Evolutionary conservation across 1,140 invertebrate species (phyloP).

Genomic region (Spodoptera litura): DNA sequence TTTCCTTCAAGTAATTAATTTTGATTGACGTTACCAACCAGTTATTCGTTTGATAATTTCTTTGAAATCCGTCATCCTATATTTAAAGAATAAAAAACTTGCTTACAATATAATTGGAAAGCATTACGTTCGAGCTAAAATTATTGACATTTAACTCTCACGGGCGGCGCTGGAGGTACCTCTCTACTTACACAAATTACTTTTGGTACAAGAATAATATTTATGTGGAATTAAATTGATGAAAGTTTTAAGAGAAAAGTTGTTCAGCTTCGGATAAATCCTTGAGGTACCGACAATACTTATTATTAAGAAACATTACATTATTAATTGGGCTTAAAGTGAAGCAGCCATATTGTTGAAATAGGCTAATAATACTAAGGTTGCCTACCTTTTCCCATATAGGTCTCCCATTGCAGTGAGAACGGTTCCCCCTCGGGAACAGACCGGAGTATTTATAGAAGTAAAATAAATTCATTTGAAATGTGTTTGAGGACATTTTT

Average conservation of each 20-base stretch:
- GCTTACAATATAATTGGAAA: not conserved
- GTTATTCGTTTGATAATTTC: not conserved
- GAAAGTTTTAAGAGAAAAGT: slow-evolving; percentile 10
- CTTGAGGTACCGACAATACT: not conserved
- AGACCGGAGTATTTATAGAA: not conserved
- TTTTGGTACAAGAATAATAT: slow-evolving; percentile 6
- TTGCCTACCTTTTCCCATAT: too few relatives aligned
- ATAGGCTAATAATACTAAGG: not conserved
- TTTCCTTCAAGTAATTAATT: not conserved
- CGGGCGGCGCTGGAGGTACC: not conserved
- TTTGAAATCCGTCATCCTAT: not conserved
- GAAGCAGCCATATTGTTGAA: not conserved
- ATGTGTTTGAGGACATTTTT: slow-evolving; percentile 15
- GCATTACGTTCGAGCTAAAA: not conserved
- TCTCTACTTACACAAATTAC: slow-evolving; percentile 14
- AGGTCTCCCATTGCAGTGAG: not conserved
- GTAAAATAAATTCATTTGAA: slow-evolving; percentile 25
- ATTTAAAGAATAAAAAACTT: not conserved
- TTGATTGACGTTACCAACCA: not conserved
- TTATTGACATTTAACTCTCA: not conserved
- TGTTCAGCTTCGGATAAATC: not conserved
- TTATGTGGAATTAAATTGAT: not conserved
- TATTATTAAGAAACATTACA: not conserved
- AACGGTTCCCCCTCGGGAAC: not conserved
- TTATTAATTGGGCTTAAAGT: too few relatives aligned